A percentile compares a stretch with the other conserved stretches of the same genome.
Conservation (phyloP, 2,888 invertebrate species). For the Lepidocyrtoides sp. region DNA sequence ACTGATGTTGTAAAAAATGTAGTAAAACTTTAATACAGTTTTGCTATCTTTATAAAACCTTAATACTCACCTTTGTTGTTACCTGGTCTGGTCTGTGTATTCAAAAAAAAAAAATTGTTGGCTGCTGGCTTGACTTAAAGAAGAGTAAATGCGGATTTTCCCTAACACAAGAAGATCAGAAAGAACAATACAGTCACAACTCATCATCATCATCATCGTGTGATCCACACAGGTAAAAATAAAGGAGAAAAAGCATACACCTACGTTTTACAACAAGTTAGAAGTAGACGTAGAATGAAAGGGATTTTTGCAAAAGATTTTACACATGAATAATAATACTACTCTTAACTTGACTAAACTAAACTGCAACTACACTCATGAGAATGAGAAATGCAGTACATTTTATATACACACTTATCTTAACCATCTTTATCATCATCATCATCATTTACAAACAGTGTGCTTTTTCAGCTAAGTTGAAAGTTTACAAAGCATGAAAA, state of each 20-base stretch:
- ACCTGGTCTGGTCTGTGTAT: not conserved
- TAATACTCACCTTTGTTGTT: not conserved
- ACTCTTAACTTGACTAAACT: not conserved
- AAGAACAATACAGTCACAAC: not conserved
- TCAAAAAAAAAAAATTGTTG: not conserved
- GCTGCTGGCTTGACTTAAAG: not conserved
- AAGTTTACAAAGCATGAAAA: conserved; percentile 42
- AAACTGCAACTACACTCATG: not conserved
- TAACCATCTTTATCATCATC: no score
- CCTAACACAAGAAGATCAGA: conserved; percentile 18
- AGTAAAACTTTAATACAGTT: not conserved
- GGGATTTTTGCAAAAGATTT: conserved; percentile 32
- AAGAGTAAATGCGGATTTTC: conserved; percentile 52
- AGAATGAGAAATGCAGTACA: not conserved
- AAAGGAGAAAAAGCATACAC: conserved; percentile 30
- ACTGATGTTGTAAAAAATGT: conserved; percentile 7
- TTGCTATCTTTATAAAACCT: not conserved
- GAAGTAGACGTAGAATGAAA: conserved; percentile 15
- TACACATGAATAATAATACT: conserved; percentile 1
- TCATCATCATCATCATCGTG: no score
- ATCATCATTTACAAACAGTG: no score
- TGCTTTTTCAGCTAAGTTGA: not conserved
- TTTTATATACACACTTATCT: not conserved
- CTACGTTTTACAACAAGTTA: not conserved
- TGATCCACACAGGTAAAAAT: not conserved